phyloP scores from a whole-genome alignment of 1,140 invertebrate species.

The Rhopalosiphum padi region DNA sequence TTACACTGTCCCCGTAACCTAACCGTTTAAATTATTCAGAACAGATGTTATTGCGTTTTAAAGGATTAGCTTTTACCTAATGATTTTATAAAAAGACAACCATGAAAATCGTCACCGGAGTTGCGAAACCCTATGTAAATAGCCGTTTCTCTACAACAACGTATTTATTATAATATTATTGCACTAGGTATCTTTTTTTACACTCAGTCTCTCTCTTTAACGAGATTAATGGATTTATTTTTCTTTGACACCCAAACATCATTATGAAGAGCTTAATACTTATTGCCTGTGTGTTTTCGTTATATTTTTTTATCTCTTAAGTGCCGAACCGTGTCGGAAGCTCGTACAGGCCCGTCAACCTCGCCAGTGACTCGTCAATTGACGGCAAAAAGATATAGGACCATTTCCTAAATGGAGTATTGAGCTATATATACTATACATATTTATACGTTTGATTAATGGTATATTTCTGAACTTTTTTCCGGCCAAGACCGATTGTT shows the following conservation, averaged over 20 bases:
- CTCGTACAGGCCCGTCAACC: background rate
- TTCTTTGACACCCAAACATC: slow-evolving; percentile 39
- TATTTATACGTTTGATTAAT: slow-evolving; percentile 47
- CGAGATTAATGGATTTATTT: slow-evolving; percentile 55
- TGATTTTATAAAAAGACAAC: slow-evolving; percentile 57
- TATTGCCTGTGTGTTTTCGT: slow-evolving; percentile 8
- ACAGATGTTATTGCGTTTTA: slow-evolving; percentile 54
- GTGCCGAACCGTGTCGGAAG: slow-evolving; percentile 56
- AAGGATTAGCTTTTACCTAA: slow-evolving; percentile 53
- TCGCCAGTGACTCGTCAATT: slow-evolving; percentile 27
- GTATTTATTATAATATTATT: background rate
- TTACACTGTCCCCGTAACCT: background rate
- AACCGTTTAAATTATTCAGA: slow-evolving; percentile 40
- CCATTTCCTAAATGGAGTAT: slow-evolving; percentile 51
- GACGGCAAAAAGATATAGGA: background rate
- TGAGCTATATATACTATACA: background rate
- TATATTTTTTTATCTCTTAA: slow-evolving; percentile 32
- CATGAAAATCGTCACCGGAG: slow-evolving; percentile 17
- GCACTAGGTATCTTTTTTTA: background rate
- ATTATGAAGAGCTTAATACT: slow-evolving; percentile 53
- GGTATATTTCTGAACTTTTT: slow-evolving; percentile 35
- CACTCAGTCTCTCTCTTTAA: background rate
- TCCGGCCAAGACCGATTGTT: slow-evolving; percentile 24
- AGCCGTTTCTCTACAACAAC: slow-evolving; percentile 27
- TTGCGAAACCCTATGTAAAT: slow-evolving; percentile 56